Conservation (phyloP, 2,888 invertebrate genomes). For the Hypselothyrea guttata region DNA sequence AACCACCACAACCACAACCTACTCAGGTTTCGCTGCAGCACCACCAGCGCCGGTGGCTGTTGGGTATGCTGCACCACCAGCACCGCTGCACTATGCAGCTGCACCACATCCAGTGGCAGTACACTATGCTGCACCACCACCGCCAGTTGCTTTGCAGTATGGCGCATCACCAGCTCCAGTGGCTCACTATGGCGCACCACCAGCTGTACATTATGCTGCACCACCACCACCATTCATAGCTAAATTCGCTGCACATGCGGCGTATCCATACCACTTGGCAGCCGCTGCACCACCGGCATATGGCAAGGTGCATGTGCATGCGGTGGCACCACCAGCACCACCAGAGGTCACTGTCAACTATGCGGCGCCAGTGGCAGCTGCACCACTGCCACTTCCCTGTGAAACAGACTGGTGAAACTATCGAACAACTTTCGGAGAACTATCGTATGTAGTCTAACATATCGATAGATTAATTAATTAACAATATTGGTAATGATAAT, state of each 20-base stretch:
- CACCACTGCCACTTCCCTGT: slow-evolving; percentile 33
- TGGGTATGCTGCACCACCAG: slow-evolving; percentile 13
- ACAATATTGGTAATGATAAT: no score
- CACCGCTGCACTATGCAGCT: slow-evolving; percentile 24
- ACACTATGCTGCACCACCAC: slow-evolving; percentile 24
- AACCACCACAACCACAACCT: slow-evolving; percentile 66
- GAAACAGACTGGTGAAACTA: no score
- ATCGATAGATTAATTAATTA: no score
- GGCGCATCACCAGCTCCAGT: slow-evolving; percentile 34
- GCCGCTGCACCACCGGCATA: slow-evolving; percentile 22
- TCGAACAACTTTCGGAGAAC: no score
- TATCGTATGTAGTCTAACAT: no score
- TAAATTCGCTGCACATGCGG: slow-evolving; percentile 12
- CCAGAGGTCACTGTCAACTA: slow-evolving; percentile 26
- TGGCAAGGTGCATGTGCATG: slow-evolving; percentile 24
- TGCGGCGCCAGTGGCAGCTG: slow-evolving; percentile 30
- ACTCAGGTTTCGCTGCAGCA: slow-evolving; percentile 55
- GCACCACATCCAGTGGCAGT: slow-evolving; percentile 7
- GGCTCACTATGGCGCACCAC: slow-evolving; percentile 8
- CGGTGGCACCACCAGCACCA: slow-evolving; percentile 41
- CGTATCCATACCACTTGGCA: slow-evolving; percentile 13
- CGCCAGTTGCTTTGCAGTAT: slow-evolving; percentile 16
- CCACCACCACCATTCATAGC: slow-evolving; percentile 19
- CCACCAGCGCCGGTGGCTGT: slow-evolving; percentile 15
- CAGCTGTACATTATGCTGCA: slow-evolving; percentile 35